Conservation (phyloP, 23 tunicate genomes). For the Trididemnum clinides region DNA sequence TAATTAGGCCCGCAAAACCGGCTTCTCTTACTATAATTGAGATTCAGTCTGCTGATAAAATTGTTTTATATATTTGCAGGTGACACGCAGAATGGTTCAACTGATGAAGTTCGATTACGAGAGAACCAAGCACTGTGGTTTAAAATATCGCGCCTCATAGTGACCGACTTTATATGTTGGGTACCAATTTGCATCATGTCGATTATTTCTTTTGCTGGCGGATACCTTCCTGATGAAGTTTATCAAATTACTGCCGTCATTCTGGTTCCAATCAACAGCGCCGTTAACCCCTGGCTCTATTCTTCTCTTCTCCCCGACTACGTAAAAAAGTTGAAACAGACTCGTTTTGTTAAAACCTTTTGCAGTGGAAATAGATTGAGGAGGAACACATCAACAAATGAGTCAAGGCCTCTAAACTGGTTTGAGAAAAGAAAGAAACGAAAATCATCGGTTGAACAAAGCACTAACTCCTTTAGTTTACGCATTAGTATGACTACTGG, state of each 20-base stretch:
- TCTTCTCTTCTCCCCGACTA: slow-evolving; percentile 29
- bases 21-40: too few species aligned
- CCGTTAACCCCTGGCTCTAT: slow-evolving; percentile 51
- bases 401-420: too few species aligned
- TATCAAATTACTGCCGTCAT: slow-evolving; percentile 35
- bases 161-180: slow-evolving; percentile 74
- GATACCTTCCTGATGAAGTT: neutral
- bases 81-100: neutral
- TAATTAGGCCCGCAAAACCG: too few species aligned
- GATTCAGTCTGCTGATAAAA: too few species aligned
- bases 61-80: too few species aligned
- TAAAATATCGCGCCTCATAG: slow-evolving; percentile 51
- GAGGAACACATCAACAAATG: too few species aligned
- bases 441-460: too few species aligned
- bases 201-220: slow-evolving; percentile 43
- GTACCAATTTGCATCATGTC: slow-evolving; percentile 68
- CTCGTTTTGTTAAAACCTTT: too few species aligned
- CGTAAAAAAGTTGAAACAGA: neutral
- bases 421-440: too few species aligned
- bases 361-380: too few species aligned
- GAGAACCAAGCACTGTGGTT: slow-evolving; percentile 68
- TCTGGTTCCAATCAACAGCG: slow-evolving; percentile 54
- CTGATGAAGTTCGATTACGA: slow-evolving; percentile 27
- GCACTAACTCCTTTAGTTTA: too few species aligned
- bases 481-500: too few species aligned